Percentiles rank a stretch among this genome's conserved stretches.
Conservation (phyloP, 2,113 vertebrate species). For the Mormoops blainvillei region DNA sequence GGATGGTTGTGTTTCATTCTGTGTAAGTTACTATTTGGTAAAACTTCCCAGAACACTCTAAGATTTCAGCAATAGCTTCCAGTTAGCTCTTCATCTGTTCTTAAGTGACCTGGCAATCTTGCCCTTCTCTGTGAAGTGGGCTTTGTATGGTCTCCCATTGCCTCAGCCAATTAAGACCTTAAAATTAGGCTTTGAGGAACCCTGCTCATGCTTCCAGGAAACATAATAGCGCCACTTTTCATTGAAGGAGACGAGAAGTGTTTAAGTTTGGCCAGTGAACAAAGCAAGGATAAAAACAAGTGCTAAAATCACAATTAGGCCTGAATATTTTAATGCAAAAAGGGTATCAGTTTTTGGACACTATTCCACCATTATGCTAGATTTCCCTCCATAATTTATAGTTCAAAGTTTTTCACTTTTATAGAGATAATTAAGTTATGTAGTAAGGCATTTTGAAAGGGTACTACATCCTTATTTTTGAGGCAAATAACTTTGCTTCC, state of each 20-base stretch:
- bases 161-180: constrained; percentile 77
- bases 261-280: constrained; percentile 77
- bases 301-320: constrained; percentile 76
- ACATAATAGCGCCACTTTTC: constrained; percentile 73
- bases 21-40: constrained; percentile 57
- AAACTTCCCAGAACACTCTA: constrained; percentile 72
- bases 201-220: constrained; percentile 72
- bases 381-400: constrained; percentile 59
- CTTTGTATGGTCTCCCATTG: constrained; percentile 75
- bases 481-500: constrained; percentile 18
- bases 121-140: constrained; percentile 72
- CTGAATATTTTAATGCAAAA: constrained; percentile 74
- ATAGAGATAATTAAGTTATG: constrained; percentile 54
- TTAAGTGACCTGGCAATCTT: constrained; percentile 73
- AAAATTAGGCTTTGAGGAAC: constrained; percentile 76
- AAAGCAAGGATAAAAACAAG: constrained; percentile 74
- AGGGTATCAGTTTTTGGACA: constrained; percentile 68
- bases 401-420: constrained; percentile 43
- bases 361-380: constrained; percentile 49
- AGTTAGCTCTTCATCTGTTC: constrained; percentile 74
- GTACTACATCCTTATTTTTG: constrained; percentile 27
- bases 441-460: constrained; percentile 38
- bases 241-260: constrained; percentile 75
- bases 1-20: constrained; percentile 35
- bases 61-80: constrained; percentile 63